Base-by-base conservation (phyloP, 2,888 invertebrate genomes). In the Nemoura dubitans region DNA sequence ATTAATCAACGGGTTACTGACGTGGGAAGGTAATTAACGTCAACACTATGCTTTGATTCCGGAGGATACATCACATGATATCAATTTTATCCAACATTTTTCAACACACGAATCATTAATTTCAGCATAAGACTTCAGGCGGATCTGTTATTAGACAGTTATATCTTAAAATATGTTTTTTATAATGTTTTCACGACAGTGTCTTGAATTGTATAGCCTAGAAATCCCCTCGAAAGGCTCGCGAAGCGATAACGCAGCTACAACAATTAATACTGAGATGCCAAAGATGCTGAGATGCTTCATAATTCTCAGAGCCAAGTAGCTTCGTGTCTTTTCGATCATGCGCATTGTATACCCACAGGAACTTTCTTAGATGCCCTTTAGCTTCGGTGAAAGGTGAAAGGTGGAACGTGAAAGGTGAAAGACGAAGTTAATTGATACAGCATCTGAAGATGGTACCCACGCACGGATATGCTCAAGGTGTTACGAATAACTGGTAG, bases 31-130 rank as follows among this genome's bases (percentile, higher is more conserved):
- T 43, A 77, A 36, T 86, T 30, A 30, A 80, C 36, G 80, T 80
- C 77, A 30, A 86, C 36, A 86, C 80, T 30, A 29, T 28, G 25
- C 29, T 86, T 59, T 36, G 42, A 27, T 30, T 36, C 59, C 42
- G 10, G 29, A 36, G 29, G 42, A 83, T 42, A 83, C 30, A 80
- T 80, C 30, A 30, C 81, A 25, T 29, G 30, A 25, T 80, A 80
- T 80, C 28, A 80, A 80, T 29, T 80, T 80, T 80, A 80, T 80
- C 28, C 21, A 59, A 21, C 59, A 59, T 59, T 59, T 59, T 59
- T 59, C 59, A 59, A 7, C 59, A 59, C 21, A 21, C 59, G 59
- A 59, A 59, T 59, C 59, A 59, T 59, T 59, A 59, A 59, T 59
- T 59, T 59, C 14, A 59, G 14, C 59, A 10, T 21, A 59, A 10